Percentiles rank a stretch among this genome's conserved stretches.
phyloP scores from a whole-genome alignment of 2,113 vertebrate genomes.

The Varanus komodoensis region DNA sequence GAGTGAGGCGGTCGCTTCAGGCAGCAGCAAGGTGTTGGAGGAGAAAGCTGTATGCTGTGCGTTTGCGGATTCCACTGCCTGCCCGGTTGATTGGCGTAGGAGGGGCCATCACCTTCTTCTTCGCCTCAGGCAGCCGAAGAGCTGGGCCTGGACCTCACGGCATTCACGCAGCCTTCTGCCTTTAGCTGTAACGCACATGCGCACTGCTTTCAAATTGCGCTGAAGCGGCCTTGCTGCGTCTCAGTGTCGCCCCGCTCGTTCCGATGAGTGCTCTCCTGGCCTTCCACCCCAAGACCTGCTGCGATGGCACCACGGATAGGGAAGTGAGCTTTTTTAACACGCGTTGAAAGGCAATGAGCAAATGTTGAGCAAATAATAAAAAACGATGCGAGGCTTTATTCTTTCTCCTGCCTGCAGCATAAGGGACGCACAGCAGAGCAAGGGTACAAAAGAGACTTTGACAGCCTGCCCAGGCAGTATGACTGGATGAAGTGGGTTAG shows the following conservation, averaged over 20 bases:
- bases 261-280: rapidly evolving
- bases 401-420: neutral
- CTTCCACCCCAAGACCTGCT: neutral
- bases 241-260: neutral
- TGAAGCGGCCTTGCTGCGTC: neutral
- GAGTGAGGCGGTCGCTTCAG: too few relatives aligned
- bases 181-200: too few relatives aligned
- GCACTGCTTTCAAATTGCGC: neutral
- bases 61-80: too few relatives aligned
- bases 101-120: too few relatives aligned
- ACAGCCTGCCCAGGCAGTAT: neutral
- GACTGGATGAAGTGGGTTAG: neutral
- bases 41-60: too few relatives aligned
- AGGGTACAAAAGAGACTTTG: neutral
- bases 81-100: too few relatives aligned
- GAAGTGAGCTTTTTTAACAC: neutral
- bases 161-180: too few relatives aligned
- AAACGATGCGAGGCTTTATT: too few relatives aligned
- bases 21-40: too few relatives aligned
- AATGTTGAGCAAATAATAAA: neutral
- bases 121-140: too few relatives aligned
- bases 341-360: neutral
- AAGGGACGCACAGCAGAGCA: neutral
- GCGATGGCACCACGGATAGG: neutral
- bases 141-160: too few relatives aligned